Conservation (phyloP, 2,888 invertebrate species). For the Bombylius major region DNA sequence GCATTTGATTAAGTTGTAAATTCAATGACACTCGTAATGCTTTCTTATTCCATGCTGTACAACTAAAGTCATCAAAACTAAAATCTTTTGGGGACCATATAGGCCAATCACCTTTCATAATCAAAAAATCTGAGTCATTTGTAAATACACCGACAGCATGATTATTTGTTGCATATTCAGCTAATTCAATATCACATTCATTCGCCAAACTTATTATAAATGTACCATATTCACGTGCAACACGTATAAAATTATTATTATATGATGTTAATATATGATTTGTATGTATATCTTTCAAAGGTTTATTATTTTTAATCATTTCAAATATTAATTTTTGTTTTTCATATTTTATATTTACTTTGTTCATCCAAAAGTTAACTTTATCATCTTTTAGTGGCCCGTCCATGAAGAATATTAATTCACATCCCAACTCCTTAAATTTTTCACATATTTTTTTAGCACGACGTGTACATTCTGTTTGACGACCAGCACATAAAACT, state of each 20-base stretch:
- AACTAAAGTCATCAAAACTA: conserved; percentile 1
- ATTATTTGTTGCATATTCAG: conserved; percentile 7
- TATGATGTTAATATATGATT: conserved; percentile 4
- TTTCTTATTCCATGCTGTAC: conserved; percentile 7
- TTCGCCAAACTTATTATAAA: conserved; percentile 9
- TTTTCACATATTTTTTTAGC: conserved; percentile 4
- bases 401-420: conserved; percentile 10
- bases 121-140: conserved; percentile 11
- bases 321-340: conserved; percentile 2
- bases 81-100: conserved; percentile 7
- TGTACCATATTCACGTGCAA: conserved; percentile 8
- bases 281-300: not conserved
- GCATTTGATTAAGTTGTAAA: conserved; percentile 9
- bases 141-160: conserved; percentile 6
- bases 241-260: conserved; percentile 3
- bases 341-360: conserved; percentile 5
- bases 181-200: conserved; percentile 12
- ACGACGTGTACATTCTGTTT: not conserved
- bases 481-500: conserved; percentile 8
- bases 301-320: conserved; percentile 1
- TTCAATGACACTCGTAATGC: conserved; percentile 2
- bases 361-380: conserved; percentile 2
- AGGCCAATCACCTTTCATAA: conserved; percentile 9
- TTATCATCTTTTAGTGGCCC: conserved; percentile 11
- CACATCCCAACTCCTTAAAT: conserved; percentile 5